Conservation (phyloP, 2,113 vertebrate genomes). For the Pomatorhinus ruficollis region DNA sequence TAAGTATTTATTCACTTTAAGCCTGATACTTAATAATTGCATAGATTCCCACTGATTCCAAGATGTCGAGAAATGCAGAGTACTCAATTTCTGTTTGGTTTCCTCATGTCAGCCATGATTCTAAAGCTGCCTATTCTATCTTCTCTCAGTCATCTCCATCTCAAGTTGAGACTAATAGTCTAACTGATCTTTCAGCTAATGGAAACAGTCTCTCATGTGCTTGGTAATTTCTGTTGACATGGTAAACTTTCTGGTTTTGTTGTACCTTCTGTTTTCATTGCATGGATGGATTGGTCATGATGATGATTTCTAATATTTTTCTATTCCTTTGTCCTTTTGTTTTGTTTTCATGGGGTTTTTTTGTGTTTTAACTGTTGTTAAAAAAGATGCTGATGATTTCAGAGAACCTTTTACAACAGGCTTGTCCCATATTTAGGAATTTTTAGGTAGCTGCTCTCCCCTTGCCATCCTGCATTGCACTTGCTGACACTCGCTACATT, state of each 20-base stretch:
- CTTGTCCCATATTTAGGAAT: background rate
- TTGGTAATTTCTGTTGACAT: background rate
- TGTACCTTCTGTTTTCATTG: background rate
- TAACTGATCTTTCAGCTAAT: background rate
- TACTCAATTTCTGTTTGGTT: accelerated
- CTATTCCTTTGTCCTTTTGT: background rate
- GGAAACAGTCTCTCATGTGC: background rate
- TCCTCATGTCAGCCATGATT: background rate
- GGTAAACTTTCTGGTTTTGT: background rate
- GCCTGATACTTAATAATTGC: background rate
- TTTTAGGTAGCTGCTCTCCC: background rate
- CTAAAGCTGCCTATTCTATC: background rate
- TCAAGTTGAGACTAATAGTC: background rate
- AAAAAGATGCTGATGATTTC: background rate
- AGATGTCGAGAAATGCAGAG: background rate
- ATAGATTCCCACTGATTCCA: background rate
- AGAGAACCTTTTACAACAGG: background rate
- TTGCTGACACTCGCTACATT: background rate
- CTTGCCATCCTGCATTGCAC: accelerated
- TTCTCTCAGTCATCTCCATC: background rate
- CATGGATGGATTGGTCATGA: background rate
- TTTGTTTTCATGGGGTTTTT: background rate
- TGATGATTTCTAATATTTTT: background rate
- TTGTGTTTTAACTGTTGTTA: background rate
- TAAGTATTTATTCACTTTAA: background rate